These are phyloP conservation scores for Dromius quadrimaculatus DNA, from an alignment of 2,888 invertebrate species.

Conservation along the genomic window DNA sequence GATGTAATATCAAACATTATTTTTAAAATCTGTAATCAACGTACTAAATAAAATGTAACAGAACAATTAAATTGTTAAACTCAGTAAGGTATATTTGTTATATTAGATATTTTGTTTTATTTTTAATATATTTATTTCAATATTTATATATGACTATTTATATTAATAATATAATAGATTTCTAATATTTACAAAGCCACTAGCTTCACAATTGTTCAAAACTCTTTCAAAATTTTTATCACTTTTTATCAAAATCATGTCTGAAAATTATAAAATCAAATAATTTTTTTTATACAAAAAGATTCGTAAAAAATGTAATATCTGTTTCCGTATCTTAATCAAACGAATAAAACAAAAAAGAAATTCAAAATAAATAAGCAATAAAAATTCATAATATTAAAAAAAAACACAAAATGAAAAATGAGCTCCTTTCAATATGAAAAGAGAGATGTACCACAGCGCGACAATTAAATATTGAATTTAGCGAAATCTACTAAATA, in stretches of 20 bases:
- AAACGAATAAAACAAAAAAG: neutral
- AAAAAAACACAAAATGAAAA: conserved; percentile 20
- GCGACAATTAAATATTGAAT: conserved; percentile 46
- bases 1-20: conserved; percentile 32
- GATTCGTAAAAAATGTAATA: conserved; percentile 42
- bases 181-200: conserved; percentile 50
- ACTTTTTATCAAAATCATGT: conserved; percentile 45
- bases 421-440: conserved; percentile 47
- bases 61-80: conserved; percentile 31
- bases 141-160: conserved; percentile 40
- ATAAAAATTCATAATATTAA: conserved; percentile 35
- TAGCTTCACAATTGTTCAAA: conserved; percentile 41
- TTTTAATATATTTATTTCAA: conserved; percentile 43
- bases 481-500: conserved; percentile 43
- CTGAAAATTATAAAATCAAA: conserved; percentile 46
- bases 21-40: conserved; percentile 17
- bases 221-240: conserved; percentile 51
- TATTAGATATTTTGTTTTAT: conserved; percentile 36
- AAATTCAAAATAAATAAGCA: conserved; percentile 29
- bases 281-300: conserved; percentile 50
- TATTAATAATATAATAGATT: conserved; percentile 47
- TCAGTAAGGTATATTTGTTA: conserved; percentile 29
- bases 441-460: conserved; percentile 38
- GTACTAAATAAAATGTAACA: conserved; percentile 28
- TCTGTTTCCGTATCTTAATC: conserved; percentile 25